Conservation (phyloP, 1,140 invertebrate genomes). For the Catajapyx aquilonaris region DNA sequence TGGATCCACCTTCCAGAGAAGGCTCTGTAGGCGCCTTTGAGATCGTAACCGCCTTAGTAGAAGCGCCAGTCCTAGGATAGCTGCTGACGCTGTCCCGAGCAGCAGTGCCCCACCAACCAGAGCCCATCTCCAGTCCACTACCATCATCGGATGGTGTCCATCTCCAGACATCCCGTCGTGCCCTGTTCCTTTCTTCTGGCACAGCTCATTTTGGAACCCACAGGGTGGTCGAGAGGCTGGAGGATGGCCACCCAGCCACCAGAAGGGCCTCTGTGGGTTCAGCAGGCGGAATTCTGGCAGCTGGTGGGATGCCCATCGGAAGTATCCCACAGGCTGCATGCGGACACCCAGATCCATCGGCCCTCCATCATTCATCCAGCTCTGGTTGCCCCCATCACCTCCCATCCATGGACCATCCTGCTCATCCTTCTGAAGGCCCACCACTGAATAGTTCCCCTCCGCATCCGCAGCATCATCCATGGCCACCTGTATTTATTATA, state of each 20-base stretch:
- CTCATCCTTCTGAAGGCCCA: conserved; percentile 39
- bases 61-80: no score
- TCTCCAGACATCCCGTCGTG: no score
- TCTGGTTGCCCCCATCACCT: no score
- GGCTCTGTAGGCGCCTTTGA: no score
- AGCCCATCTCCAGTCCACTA: conserved; percentile 5
- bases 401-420: conserved; percentile 22
- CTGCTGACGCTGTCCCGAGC: conserved; percentile 5
- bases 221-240: conserved; percentile 49
- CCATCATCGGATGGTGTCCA: no score
- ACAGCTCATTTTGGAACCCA: conserved; percentile 44
- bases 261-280: conserved; percentile 33
- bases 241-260: conserved; percentile 47
- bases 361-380: no score
- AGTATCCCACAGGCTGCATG: conserved; percentile 50
- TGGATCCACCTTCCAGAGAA: conserved; percentile 17
- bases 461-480: conserved; percentile 76
- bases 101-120: conserved; percentile 9
- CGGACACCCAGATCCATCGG: conserved; percentile 25
- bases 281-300: conserved; percentile 41
- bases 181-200: no score
- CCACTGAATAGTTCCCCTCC: conserved; percentile 72
- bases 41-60: no score
- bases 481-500: conserved; percentile 39
- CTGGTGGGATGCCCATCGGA: no score